phyloP scores from a whole-genome alignment of 1,140 invertebrate genomes.

The Olivierus martensii region DNA sequence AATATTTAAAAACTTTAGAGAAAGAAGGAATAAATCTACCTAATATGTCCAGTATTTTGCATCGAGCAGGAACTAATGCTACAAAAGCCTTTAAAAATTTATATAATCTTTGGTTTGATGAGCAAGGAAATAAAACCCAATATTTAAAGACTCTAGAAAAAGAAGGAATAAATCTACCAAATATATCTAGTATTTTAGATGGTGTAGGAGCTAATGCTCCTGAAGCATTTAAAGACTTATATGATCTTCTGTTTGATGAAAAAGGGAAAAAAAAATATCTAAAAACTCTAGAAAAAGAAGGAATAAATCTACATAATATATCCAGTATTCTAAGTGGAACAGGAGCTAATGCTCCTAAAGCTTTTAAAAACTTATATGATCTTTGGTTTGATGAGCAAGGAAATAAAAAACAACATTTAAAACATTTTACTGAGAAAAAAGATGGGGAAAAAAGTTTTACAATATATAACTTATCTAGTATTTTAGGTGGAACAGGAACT shows the following conservation, averaged over 20 bases:
- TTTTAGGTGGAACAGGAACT: slow-evolving; percentile 2
- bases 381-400: slow-evolving; percentile 3
- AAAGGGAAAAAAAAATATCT: not conserved
- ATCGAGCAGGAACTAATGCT: no score
- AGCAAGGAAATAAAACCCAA: no score
- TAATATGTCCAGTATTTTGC: no score
- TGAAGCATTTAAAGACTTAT: slow-evolving; percentile 1
- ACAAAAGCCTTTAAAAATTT: no score
- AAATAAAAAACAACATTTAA: slow-evolving; percentile 4
- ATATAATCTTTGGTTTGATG: no score
- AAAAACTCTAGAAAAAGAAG: not conserved
- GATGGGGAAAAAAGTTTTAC: slow-evolving; percentile 2
- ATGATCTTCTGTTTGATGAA: not conserved
- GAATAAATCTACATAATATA: no score
- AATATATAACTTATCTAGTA: slow-evolving; percentile 1
- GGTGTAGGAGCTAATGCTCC: not conserved
- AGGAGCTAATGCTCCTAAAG: no score
- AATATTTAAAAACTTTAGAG: slow-evolving; percentile 3
- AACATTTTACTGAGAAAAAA: not conserved
- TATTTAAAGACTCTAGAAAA: not conserved
- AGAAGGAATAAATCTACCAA: not conserved
- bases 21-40: no score
- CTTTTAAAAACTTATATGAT: slow-evolving; percentile 2
- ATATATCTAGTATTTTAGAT: slow-evolving; percentile 1
- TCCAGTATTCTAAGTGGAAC: no score